Evolutionary conservation across 2,888 invertebrate genomes (phyloP).

Genomic region (Acanthosoma haemorrhoidale): DNA sequence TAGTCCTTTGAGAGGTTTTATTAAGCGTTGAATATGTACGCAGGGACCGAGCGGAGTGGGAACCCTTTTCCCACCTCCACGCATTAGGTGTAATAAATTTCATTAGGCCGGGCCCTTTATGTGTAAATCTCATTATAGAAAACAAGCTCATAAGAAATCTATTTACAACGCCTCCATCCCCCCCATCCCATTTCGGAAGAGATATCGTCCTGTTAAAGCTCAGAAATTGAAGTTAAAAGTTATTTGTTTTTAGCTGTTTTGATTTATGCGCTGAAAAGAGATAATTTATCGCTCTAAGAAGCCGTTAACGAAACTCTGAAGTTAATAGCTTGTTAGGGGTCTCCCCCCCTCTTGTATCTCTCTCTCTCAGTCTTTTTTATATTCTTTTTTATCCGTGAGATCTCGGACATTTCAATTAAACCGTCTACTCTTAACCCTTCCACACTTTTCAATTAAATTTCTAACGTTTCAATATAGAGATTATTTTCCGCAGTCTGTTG

Average conservation of each 20-base stretch:
- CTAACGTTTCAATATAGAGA: not conserved
- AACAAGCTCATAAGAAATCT: slow-evolving; percentile 21
- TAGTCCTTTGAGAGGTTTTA: not conserved
- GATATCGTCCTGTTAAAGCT: slow-evolving; percentile 21
- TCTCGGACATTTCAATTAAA: slow-evolving; percentile 3
- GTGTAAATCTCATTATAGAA: slow-evolving; percentile 25
- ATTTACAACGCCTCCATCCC: not conserved
- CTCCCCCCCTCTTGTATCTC: not conserved
- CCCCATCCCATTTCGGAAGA: not conserved
- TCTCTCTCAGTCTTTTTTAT: not conserved
- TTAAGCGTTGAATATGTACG: slow-evolving; percentile 10
- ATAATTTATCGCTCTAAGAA: slow-evolving; percentile 16
- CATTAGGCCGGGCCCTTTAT: slow-evolving; percentile 4
- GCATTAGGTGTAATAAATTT: slow-evolving; percentile 11
- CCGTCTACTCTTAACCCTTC: not conserved
- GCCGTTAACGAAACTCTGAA: not conserved
- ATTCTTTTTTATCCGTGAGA: not conserved
- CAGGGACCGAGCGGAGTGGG: not conserved
- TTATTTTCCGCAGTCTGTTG: no score
- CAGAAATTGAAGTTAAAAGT: slow-evolving; percentile 21
- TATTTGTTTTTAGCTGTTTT: slow-evolving; percentile 9
- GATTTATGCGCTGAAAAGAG: slow-evolving; percentile 9
- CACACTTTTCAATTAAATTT: not conserved
- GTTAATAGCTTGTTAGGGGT: slow-evolving; percentile 23
- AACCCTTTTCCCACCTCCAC: not conserved